A percentile compares a stretch with the other conserved stretches of the same genome.
These are phyloP conservation scores for Clarias magur DNA, from an alignment of 2,113 vertebrate species.

Conservation along the genomic window DNA sequence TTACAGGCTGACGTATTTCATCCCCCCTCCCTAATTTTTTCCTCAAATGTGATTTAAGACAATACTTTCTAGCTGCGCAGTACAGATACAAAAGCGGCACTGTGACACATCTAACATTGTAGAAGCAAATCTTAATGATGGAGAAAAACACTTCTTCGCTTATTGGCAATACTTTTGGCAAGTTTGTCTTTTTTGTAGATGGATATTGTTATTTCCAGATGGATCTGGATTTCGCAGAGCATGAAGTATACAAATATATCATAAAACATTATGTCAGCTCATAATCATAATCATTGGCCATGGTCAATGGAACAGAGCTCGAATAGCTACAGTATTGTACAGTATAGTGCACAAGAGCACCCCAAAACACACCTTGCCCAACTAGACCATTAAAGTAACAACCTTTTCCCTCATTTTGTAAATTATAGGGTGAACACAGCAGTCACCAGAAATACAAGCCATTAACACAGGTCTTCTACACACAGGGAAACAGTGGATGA, in stretches of 20 bases:
- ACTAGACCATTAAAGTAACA: neutral
- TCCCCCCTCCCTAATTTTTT: neutral
- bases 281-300: neutral
- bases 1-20: neutral
- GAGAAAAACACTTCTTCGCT: neutral
- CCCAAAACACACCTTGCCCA: neutral
- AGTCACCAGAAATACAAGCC: conserved; percentile 45
- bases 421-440: conserved; percentile 40
- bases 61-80: neutral
- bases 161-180: neutral
- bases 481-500: conserved; percentile 9
- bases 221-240: conserved; percentile 36
- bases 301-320: neutral
- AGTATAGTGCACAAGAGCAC: neutral
- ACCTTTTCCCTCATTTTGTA: conserved; percentile 35
- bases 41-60: neutral
- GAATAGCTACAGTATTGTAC: neutral
- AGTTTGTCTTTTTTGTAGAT: conserved; percentile 42
- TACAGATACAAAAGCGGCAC: neutral
- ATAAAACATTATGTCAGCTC: conserved; percentile 31
- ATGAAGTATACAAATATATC: conserved; percentile 26
- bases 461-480: conserved; percentile 47
- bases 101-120: neutral
- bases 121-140: neutral
- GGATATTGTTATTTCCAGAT: conserved; percentile 30